Conservation (phyloP, 2,113 vertebrate genomes). For the Sula dactylatra region DNA sequence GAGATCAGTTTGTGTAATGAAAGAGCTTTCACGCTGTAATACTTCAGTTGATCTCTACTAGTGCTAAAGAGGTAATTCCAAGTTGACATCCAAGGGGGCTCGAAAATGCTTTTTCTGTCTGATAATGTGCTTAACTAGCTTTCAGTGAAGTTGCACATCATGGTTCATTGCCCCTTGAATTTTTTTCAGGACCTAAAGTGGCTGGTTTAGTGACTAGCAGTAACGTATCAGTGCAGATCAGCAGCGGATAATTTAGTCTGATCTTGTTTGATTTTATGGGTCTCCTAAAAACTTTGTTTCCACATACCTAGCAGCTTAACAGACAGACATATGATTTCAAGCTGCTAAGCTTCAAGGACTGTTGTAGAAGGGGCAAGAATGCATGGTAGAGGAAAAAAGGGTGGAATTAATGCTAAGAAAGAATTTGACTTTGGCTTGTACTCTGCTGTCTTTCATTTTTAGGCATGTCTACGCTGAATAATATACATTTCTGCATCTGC, state of each 20-base stretch:
- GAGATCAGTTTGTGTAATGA: neutral
- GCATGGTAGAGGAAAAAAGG: conserved; percentile 35
- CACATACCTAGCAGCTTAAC: conserved; percentile 65
- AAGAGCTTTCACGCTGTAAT: neutral
- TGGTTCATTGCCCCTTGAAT: conserved; percentile 2
- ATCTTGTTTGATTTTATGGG: conserved; percentile 65
- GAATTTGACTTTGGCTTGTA: conserved; percentile 52
- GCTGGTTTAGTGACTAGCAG: neutral
- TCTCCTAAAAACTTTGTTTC: conserved; percentile 61
- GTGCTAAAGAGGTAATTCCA: neutral
- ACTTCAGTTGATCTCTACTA: neutral
- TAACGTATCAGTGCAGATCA: conserved; percentile 24
- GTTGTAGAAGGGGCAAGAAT: conserved; percentile 69
- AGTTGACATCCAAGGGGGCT: neutral
- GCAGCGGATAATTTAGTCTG: conserved; percentile 47
- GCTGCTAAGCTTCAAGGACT: conserved; percentile 63
- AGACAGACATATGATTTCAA: conserved; percentile 51
- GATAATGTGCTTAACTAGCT: neutral
- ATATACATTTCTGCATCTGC: conserved; percentile 25
- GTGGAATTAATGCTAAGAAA: conserved; percentile 67
- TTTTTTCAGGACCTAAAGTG: conserved; percentile 20
- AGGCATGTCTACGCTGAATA: neutral
- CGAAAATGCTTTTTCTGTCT: neutral
- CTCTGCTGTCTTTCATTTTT: conserved; percentile 53
- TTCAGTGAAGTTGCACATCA: neutral